Evolutionary conservation across 2,888 invertebrate species (phyloP), one percentile per base, ranked within the genome.

Genomic region (Lydus trimaculatus): DNA sequence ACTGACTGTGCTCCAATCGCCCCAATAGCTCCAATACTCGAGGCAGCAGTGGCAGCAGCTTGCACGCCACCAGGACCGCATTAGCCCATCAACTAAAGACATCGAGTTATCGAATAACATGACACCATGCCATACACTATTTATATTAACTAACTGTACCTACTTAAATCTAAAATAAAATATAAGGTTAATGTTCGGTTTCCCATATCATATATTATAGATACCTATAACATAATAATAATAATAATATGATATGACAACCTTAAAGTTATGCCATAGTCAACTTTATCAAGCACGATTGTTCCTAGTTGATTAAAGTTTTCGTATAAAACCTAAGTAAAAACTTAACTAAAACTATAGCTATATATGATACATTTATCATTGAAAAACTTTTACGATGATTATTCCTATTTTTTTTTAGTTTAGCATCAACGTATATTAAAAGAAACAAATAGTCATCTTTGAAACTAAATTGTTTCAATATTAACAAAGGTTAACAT

Each of bases 21-120:
- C n/a, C n/a, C n/a, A n/a, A n/a, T 20, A 48, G 20, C 23, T 48
- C 9, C 48, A 48, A 20, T 48, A 48, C 20, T 43, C 23, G 48
- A 48, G 48, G 67, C 67, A 67, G 70, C 70, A 70, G 67, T 56
- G 48, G 67, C 67, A 67, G 70, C 70, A 70, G 67, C 59, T 65
- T 70, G 70, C 70, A 70, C 70, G 67, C 70, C 58, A 63, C 48
- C 63, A 56, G 60, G 33, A 36, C 60, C 60, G 60, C 33, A 60
- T 31, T 60, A 60, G 60, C 33, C 60, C 60, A 33, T 3, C 13
- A 23, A 23, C 48, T 20, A 20, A 48, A 48, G 48, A 48, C 48
- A 48, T 48, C 11, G 20, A 48, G 9, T 48, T 48, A 48, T 48
- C 20, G 48, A 20, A 20, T 48, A 48, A 48, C 48, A 20, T 48